Base-by-base conservation (phyloP, 1,140 invertebrate genomes). In the Andricus grossulariae region DNA sequence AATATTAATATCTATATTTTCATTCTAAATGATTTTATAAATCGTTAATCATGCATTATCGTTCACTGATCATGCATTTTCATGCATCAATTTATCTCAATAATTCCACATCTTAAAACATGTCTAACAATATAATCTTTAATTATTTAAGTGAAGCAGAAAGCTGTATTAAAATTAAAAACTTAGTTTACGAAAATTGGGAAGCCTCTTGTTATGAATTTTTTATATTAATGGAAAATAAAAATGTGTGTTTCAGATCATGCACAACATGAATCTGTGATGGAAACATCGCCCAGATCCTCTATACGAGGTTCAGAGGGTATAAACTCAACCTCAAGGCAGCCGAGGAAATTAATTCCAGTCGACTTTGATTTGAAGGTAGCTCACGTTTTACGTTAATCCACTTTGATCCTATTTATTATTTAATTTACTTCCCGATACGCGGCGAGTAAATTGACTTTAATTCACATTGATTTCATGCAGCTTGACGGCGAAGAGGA, bases 351-450 rank as follows among this genome's bases (percentile, higher is more conserved):
- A 84, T 71, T 90, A 32, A 90, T 90, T 76, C 89, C 89, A 19
- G 88, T 90, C 15, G 89, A 90, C 78, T 89, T 90, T 45, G 88
- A 90, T 81, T 79, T 90, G 10, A 90, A 90, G 86, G 88, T 88
- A 32, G 25, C 52, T 45, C 39, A 45, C 39, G 39, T 45, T 45
- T 45, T 49, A 15, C 45, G 13, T 50, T 15, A 50, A 32, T 13
- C 39, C 39, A 45, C 39, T 45, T 45, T 45, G 4, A 8, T 45
- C 39, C 39, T 45, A 45, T 45, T 11, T 45, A 45, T 45, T 45
- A 45, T 45, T 45, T 45, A 45, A 45, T 10, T 45, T 45, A 45
- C 39, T 45, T 45, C 1, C 39, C 10, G 39, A 45, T 45, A 45
- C 39, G 39, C 7, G 0, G 39, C 3, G 39, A 51, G 2, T 72